Conservation (phyloP, 2,797 vertebrate genomes). For the Channallabes apus region DNA sequence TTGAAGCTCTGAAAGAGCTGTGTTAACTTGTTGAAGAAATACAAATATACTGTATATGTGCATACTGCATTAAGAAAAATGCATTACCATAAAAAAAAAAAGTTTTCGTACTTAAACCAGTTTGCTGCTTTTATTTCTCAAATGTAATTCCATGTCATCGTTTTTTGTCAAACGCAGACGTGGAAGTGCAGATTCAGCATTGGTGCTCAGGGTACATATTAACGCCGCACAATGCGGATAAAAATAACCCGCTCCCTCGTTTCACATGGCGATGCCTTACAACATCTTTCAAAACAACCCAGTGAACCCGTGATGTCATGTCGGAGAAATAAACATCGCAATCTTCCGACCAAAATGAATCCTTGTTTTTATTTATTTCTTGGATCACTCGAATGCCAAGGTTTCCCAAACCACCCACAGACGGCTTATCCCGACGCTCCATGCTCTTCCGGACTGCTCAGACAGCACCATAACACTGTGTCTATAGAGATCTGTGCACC, state of each 20-base stretch:
- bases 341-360: not conserved
- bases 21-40: no score
- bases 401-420: not conserved
- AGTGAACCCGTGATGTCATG: slow-evolving; percentile 10
- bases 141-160: not conserved
- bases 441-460: not conserved
- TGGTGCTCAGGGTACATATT: slow-evolving; percentile 14
- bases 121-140: not conserved
- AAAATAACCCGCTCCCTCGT: slow-evolving; percentile 11
- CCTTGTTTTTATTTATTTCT: slow-evolving; percentile 3
- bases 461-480: no score
- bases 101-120: not conserved
- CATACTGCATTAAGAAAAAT: no score
- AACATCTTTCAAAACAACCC: slow-evolving; percentile 2
- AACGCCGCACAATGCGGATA: not conserved
- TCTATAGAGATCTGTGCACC: not conserved
- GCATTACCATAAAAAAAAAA: no score
- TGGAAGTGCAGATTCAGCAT: not conserved
- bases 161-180: slow-evolving; percentile 2
- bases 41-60: no score
- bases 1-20: no score
- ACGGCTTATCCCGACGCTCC: not conserved
- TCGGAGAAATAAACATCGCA: not conserved
- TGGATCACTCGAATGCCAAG: not conserved
- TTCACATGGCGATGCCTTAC: not conserved